Base-by-base conservation (phyloP, 1,140 invertebrate species). In the Danaus melanippus region DNA sequence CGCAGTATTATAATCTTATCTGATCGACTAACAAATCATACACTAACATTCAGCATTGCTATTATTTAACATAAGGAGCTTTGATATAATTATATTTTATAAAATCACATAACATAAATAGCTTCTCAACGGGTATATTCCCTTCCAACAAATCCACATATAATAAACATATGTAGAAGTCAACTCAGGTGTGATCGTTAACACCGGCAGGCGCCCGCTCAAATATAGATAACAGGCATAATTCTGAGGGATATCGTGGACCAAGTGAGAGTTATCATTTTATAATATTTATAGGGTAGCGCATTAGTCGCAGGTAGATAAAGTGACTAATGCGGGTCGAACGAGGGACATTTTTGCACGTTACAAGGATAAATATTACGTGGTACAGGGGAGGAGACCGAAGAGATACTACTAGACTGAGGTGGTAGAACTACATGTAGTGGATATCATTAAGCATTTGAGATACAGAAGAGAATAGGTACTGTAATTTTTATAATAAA, bases 271-370 rank as follows among this genome's bases (percentile, higher is more conserved):
- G 62, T 64, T 74, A 71, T 71, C 66, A 71, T 71, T 67, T 71
- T 60, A 60, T 61, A 61, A 65, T 70, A 71, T 71, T 68, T 74
- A 74, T 69, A 62, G 63, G 56, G 47, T 48, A 46, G 43, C 52
- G 51, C 66, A 66, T 70, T 73, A 73, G 62, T 39, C 61, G 62
- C 68, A 76, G 74, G 72, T 74, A 77, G 69, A 71, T 72, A 69
- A 60, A 11, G 64, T 70, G 70, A 75, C 54, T 75, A 71, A 75
- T 74, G 66, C 53, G 67, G 74, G 72, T 69, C 51, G 46, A 61
- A 66, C 52, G 53, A 3, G 15, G 15, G 69, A 69, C 65, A 76
- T 79, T 76, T 76, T 76, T 79, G 74, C 74, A 68, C 66, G 62
- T 71, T 56, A 56, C 52, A 45, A 42, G 43, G 46, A 55, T 53